Conservation (phyloP, 2,113 vertebrate genomes). For the Centropus bengalensis region DNA sequence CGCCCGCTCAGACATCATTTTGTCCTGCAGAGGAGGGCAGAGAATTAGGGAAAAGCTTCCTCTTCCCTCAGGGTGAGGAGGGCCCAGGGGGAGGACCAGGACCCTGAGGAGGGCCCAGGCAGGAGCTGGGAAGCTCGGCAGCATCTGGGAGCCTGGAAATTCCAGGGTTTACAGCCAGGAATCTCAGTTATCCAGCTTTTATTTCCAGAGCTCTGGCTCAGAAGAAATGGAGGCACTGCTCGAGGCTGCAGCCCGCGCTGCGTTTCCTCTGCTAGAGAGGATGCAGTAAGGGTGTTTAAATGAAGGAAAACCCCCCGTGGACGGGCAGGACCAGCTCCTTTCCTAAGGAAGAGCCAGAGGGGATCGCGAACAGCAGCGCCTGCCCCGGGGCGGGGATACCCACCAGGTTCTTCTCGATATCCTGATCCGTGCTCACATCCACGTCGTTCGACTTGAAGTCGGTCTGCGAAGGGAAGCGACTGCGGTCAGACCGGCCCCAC, state of each 20-base stretch:
- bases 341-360: fast-evolving
- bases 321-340: neutral
- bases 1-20: conserved; percentile 79
- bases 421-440: too few species aligned
- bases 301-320: fast-evolving
- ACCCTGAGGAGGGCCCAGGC: fast-evolving
- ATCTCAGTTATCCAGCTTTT: fast-evolving
- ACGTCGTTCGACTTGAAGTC: too few species aligned
- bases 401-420: conserved; percentile 82
- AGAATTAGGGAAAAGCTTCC: neutral
- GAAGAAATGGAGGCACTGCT: fast-evolving
- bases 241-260: neutral
- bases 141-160: fast-evolving
- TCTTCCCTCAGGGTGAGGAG: fast-evolving
- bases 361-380: neutral
- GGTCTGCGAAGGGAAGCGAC: too few species aligned
- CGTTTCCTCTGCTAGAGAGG: neutral
- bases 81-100: too few species aligned
- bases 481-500: too few species aligned
- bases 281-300: too few species aligned
- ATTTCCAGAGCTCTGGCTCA: fast-evolving
- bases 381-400: neutral
- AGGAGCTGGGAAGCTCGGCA: neutral
- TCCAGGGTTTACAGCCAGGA: neutral
- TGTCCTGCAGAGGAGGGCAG: conserved; percentile 65